These are phyloP conservation scores for Plagiodera versicolora DNA, from an alignment of 2,888 invertebrate genomes.

Conservation along the genomic window DNA sequence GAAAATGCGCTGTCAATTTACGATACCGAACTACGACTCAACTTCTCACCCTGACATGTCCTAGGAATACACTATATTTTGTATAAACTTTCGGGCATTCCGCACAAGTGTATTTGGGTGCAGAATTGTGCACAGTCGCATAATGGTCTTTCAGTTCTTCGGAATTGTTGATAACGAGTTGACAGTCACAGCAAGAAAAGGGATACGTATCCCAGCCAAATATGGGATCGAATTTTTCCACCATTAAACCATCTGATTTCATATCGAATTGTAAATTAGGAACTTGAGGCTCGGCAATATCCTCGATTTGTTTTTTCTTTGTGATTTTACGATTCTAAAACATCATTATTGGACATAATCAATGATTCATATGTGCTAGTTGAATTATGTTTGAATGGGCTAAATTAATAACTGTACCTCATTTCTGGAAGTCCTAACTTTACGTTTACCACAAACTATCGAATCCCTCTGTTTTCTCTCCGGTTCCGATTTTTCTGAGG, in stretches of 20 bases:
- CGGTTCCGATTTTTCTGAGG: slow-evolving; percentile 20
- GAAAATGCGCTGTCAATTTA: neutral
- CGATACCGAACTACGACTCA: too few relatives aligned
- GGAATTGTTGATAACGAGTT: slow-evolving; percentile 54
- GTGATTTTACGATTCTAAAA: slow-evolving; percentile 28
- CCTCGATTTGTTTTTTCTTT: slow-evolving; percentile 21
- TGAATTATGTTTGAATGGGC: too few relatives aligned
- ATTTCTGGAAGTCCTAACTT: slow-evolving; percentile 23
- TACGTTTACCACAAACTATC: slow-evolving; percentile 18
- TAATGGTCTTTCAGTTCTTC: slow-evolving; percentile 64
- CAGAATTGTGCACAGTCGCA: slow-evolving; percentile 63
- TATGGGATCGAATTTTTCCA: slow-evolving; percentile 44
- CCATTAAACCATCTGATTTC: slow-evolving; percentile 50
- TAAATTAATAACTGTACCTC: slow-evolving; percentile 14
- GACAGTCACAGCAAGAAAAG: slow-evolving; percentile 60
- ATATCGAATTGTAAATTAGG: slow-evolving; percentile 41
- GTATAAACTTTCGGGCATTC: slow-evolving; percentile 67
- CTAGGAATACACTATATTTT: slow-evolving; percentile 65
- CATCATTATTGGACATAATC: too few relatives aligned
- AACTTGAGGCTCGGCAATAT: slow-evolving; percentile 25
- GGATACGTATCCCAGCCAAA: slow-evolving; percentile 56
- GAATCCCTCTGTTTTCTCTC: slow-evolving; percentile 10
- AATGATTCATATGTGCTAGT: too few relatives aligned
- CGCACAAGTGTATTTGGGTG: slow-evolving; percentile 66
- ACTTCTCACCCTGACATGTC: slow-evolving; percentile 64